Evolutionary conservation across 1,140 invertebrate species (phyloP).

Genomic region (Daktulosphaira vitifoliae): DNA sequence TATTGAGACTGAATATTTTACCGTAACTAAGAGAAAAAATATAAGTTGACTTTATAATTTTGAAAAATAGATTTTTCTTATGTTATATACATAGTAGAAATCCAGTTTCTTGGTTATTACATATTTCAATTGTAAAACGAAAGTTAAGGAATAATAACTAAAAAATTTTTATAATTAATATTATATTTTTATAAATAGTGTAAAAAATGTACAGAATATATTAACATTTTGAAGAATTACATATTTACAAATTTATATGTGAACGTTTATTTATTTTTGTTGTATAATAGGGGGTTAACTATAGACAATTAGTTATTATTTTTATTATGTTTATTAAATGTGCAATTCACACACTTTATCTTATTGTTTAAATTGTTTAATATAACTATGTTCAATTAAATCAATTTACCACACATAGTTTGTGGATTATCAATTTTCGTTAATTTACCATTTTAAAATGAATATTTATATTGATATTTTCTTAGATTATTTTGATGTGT

Average conservation of each 20-base stretch:
- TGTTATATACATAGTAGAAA: too few species aligned
- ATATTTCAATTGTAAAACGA: too few species aligned
- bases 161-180: too few species aligned
- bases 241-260: background rate
- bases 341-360: conserved; percentile 16
- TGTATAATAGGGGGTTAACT: conserved; percentile 18
- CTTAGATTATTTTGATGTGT: conserved; percentile 18
- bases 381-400: conserved; percentile 1
- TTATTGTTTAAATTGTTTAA: conserved; percentile 15
- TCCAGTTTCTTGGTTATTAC: too few species aligned
- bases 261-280: conserved; percentile 17
- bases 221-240: background rate
- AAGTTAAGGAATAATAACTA: too few species aligned
- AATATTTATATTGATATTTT: conserved; percentile 5
- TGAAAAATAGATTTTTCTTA: background rate
- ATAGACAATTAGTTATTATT: conserved; percentile 25
- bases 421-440: conserved; percentile 12
- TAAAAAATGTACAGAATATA: conserved; percentile 25
- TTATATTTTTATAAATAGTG: background rate
- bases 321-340: conserved; percentile 17
- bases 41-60: conserved; percentile 9
- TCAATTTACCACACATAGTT: background rate
- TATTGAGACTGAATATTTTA: conserved; percentile 28
- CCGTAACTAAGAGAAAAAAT: conserved; percentile 9
- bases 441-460: conserved; percentile 27